phyloP scores from a whole-genome alignment of 1,140 invertebrate genomes.

The Argopecten irradians region DNA sequence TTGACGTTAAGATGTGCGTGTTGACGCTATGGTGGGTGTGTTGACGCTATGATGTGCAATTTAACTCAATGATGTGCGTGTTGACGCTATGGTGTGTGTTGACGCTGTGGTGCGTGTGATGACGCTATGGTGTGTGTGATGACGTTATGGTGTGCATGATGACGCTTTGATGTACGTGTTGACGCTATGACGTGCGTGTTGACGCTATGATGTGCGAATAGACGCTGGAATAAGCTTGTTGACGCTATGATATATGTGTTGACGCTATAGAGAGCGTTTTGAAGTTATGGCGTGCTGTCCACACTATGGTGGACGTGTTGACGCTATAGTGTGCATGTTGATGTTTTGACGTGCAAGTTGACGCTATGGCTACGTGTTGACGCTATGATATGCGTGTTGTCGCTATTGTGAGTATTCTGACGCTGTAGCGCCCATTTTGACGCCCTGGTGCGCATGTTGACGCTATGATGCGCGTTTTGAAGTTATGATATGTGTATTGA shows the following conservation, averaged over 20 bases:
- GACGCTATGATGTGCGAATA: neutral
- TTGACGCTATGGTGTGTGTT: neutral
- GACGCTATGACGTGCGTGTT: neutral
- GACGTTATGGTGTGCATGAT: too few relatives aligned
- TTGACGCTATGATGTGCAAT: neutral
- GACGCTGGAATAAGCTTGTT: neutral
- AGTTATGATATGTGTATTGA: too few relatives aligned
- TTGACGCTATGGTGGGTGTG: neutral
- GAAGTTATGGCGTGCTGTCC: neutral
- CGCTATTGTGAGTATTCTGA: neutral
- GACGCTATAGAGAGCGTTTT: neutral
- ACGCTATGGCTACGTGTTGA: neutral
- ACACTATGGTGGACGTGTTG: neutral
- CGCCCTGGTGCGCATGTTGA: neutral
- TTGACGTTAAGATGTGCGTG: neutral
- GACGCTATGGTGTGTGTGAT: too few relatives aligned
- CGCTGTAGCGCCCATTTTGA: too few relatives aligned
- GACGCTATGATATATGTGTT: neutral
- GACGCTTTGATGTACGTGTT: neutral
- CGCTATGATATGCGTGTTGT: neutral
- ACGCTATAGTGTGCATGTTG: neutral
- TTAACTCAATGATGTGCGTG: neutral
- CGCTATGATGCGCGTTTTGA: neutral
- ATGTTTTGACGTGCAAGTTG: neutral
- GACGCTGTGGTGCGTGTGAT: neutral